A percentile compares a stretch with the other conserved stretches of the same genome.
Evolutionary conservation across 2,888 invertebrate species (phyloP).

Genomic region (Melanophora roralis): DNA sequence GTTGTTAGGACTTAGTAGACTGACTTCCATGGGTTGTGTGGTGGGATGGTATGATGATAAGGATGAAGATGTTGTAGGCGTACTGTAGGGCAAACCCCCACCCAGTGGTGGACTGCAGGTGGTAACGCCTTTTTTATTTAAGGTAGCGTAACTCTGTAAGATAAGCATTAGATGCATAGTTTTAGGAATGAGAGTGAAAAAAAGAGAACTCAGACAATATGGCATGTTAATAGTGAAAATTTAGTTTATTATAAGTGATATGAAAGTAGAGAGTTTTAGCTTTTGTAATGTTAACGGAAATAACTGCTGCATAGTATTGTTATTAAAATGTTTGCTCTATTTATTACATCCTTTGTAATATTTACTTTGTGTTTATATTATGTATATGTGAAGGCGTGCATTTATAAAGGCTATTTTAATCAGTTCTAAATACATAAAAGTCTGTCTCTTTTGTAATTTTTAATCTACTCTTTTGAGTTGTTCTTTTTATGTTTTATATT

Average conservation of each 20-base stretch:
- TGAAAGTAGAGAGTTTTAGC: too few relatives aligned
- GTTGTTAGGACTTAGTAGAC: constrained; percentile 77
- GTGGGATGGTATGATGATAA: constrained; percentile 70
- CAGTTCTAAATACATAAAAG: too few relatives aligned
- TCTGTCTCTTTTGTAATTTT: too few relatives aligned
- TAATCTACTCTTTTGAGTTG: constrained; percentile 5
- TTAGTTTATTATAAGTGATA: too few relatives aligned
- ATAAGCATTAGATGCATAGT: background rate
- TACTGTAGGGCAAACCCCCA: constrained; percentile 55
- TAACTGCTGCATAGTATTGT: background rate
- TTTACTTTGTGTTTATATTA: background rate
- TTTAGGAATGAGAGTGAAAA: background rate
- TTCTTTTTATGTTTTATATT: background rate
- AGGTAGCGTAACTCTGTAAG: constrained; percentile 86
- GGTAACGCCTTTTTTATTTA: constrained; percentile 83
- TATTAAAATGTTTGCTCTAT: background rate
- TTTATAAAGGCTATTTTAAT: constrained; percentile 50
- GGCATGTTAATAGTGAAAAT: too few relatives aligned
- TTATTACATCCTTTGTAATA: background rate
- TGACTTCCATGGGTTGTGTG: constrained; percentile 77
- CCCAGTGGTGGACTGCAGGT: constrained; percentile 76
- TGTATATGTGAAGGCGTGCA: background rate
- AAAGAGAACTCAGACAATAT: constrained; percentile 7
- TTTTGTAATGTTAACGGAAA: background rate
- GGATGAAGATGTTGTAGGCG: constrained; percentile 69